A percentile compares a stretch with the other conserved stretches of the same genome.
Evolutionary conservation across 2,113 vertebrate genomes (phyloP).

Genomic region (Rhizomys pruinosus): DNA sequence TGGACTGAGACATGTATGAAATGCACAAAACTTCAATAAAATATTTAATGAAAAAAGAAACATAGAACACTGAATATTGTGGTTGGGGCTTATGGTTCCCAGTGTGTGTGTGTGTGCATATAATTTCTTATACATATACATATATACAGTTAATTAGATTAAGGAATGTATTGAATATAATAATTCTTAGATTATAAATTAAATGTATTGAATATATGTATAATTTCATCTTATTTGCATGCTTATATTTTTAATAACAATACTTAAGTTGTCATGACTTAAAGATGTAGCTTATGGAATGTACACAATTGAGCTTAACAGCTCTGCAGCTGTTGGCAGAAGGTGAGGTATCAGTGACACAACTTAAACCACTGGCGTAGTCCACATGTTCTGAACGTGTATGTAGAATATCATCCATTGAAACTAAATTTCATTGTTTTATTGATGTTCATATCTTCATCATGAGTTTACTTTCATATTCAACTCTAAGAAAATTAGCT

Average conservation of each 20-base stretch:
- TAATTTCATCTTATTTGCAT: not conserved
- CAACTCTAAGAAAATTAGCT: conserved; percentile 74
- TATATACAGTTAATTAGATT: no score
- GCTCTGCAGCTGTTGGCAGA: not conserved
- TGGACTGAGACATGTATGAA: no score
- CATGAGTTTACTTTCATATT: conserved; percentile 65
- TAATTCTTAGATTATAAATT: no score
- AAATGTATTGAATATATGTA: no score
- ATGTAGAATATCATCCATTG: conserved; percentile 53
- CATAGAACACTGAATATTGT: no score
- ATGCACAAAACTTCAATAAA: no score
- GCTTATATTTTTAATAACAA: not conserved
- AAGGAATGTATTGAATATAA: no score
- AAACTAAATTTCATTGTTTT: conserved; percentile 72
- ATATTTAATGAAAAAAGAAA: no score
- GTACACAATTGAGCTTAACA: not conserved
- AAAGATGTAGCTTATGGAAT: not conserved
- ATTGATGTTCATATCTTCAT: conserved; percentile 71
- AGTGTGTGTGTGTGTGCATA: no score
- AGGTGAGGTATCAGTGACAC: not conserved
- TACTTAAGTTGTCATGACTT: not conserved
- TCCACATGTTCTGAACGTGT: conserved; percentile 49
- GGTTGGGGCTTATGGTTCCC: no score
- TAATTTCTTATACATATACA: no score
- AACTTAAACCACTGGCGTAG: not conserved